Evolutionary conservation across 2,888 invertebrate genomes (phyloP), one percentile per base, ranked within the genome.

Genomic region (Augiades crinisus): DNA sequence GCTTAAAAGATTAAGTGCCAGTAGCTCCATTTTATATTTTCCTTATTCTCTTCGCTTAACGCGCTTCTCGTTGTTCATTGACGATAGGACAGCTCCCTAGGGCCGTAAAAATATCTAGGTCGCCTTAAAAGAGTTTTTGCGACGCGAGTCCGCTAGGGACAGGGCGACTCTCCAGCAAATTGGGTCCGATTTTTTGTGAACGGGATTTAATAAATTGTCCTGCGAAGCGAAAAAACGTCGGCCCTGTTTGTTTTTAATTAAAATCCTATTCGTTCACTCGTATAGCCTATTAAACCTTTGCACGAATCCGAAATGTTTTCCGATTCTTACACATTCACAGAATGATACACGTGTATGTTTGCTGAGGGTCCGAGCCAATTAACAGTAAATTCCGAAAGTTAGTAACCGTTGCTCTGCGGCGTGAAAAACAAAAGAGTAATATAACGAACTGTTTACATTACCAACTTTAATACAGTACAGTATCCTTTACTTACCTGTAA

Each of bases 221-320:
- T 34, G 24, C 17, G 49, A 49, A 34, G 41, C 41, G 34, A 49
- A 41, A 49, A 49, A 49, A 49, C 34, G 40, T 24, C 10, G 16
- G n/a, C 10, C 41, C 17, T 49, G 49, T 49, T 49, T 49, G 49
- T 34, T 49, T 49, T 49, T 49, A 49, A 49, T 49, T 49, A 49
- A 49, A 49, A 41, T 34, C 49, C 49, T 49, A 41, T 49, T 40
- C 49, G 34, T 12, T 47, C 7, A 24, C 17, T 21, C 41, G 49
- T 24, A 19, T 41, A 24, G 17, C 41, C 17, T 47, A 33, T 47
- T 31, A 40, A 47, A 47, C 21, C 41, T 31, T 38, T 17, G 17
- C 22, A n/a, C 13, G 21, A 4, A 38, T n/a, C 2, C 21, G 21
- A 14, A n/a, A 10, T 31, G 47, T 19, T 19, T 12, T 45, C 2